Evolutionary conservation across 2,797 vertebrate genomes (phyloP).

Genomic region (Siniperca obscura): DNA sequence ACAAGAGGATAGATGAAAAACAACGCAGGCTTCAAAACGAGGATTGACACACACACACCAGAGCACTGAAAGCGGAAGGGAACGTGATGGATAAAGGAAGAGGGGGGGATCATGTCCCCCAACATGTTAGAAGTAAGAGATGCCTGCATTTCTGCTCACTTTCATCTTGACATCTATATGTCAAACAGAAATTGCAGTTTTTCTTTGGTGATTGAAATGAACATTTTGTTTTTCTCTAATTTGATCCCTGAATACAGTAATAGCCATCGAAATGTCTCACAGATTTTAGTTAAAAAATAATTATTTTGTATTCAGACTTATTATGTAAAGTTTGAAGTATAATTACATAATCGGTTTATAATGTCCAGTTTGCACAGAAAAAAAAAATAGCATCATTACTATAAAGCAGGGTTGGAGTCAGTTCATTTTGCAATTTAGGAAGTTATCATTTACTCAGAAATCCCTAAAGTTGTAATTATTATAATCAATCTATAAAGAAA

Average conservation of each 20-base stretch:
- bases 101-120: not conserved
- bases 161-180: conserved; percentile 43
- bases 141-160: conserved; percentile 34
- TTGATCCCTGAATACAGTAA: conserved; percentile 19
- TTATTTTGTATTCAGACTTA: conserved; percentile 12
- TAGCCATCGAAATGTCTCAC: not conserved
- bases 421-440: conserved; percentile 30
- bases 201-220: conserved; percentile 28
- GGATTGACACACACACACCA: conserved; percentile 36
- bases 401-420: conserved; percentile 20
- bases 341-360: conserved; percentile 48
- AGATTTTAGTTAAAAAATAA: not conserved
- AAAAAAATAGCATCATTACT: conserved; percentile 47
- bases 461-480: conserved; percentile 49
- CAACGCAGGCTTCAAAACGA: conserved; percentile 44
- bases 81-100: conserved; percentile 17
- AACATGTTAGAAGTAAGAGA: conserved; percentile 15
- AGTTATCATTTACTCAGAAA: conserved; percentile 43
- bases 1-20: conserved; percentile 55
- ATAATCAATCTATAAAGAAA: conserved; percentile 40
- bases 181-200: conserved; percentile 25
- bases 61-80: conserved; percentile 1
- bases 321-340: conserved; percentile 41
- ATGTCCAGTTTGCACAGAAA: conserved; percentile 18
- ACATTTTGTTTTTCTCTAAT: conserved; percentile 17